Percentiles rank a stretch among this genome's conserved stretches.
Conservation (phyloP, 2,888 invertebrate genomes). For the Patella caerulea region DNA sequence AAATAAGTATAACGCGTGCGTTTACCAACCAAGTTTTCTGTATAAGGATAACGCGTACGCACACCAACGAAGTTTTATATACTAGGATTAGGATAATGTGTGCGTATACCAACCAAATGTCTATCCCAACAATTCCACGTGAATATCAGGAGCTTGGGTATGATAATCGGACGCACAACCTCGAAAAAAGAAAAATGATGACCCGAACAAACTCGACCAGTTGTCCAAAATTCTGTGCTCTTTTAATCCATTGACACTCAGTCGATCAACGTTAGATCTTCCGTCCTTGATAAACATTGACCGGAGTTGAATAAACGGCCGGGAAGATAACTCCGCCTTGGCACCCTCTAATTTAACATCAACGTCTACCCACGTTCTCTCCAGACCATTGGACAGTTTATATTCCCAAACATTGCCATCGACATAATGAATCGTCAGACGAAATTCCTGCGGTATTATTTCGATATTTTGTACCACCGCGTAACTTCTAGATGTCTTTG, state of each 20-base stretch:
- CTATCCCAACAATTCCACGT: neutral
- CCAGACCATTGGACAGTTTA: neutral
- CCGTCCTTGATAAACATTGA: neutral
- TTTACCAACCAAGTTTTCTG: too few species aligned
- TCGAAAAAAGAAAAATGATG: neutral
- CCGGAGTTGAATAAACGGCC: neutral
- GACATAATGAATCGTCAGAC: neutral
- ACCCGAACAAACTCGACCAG: neutral
- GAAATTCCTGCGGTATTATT: neutral
- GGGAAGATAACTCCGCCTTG: neutral
- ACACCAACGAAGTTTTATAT: too few species aligned
- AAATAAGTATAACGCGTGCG: too few species aligned
- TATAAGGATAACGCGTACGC: too few species aligned
- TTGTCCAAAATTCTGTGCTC: neutral
- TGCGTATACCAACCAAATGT: too few species aligned
- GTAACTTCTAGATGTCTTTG: neutral
- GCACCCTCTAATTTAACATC: neutral
- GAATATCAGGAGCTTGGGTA: neutral
- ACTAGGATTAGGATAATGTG: too few species aligned
- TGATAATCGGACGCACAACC: neutral
- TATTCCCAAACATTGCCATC: neutral
- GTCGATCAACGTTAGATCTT: neutral
- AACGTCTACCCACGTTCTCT: neutral
- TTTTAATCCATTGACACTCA: neutral
- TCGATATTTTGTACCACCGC: neutral